Conservation (phyloP, 2,113 vertebrate genomes). For the Caracal caracal region DNA sequence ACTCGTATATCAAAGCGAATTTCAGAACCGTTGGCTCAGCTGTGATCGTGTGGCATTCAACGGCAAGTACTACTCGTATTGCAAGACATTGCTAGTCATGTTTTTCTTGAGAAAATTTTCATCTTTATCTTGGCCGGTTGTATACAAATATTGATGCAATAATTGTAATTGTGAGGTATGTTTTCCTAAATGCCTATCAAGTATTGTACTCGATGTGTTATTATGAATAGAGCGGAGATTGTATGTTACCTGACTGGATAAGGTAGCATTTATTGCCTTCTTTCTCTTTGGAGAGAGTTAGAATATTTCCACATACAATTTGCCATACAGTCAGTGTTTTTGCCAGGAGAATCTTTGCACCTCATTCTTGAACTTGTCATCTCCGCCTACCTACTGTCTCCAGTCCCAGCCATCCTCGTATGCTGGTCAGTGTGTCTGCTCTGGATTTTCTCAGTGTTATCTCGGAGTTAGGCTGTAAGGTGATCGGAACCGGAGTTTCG, state of each 20-base stretch:
- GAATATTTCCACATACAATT: conserved; percentile 17
- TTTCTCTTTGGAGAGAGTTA: conserved; percentile 29
- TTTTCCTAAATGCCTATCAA: conserved; percentile 36
- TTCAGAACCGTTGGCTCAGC: too few species aligned
- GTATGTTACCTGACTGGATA: not conserved
- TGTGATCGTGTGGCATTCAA: too few species aligned
- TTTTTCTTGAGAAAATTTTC: conserved; percentile 19
- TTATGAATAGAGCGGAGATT: conserved; percentile 12
- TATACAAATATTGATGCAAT: not conserved
- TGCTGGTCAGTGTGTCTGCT: not conserved
- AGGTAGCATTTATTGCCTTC: not conserved
- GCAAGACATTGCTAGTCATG: too few species aligned
- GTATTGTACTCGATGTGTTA: not conserved
- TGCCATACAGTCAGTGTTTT: conserved; percentile 21
- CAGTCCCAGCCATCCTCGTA: not conserved
- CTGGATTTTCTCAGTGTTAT: not conserved
- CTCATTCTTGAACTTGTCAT: not conserved
- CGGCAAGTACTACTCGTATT: too few species aligned
- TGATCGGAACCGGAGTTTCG: not conserved
- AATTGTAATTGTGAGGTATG: conserved; percentile 2
- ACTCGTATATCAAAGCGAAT: too few species aligned
- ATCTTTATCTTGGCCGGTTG: not conserved
- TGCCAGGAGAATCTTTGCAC: conserved; percentile 24
- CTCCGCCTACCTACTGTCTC: not conserved
- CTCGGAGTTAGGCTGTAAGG: not conserved